Percentiles rank a stretch among this genome's conserved stretches.
Conservation (phyloP, 2,797 vertebrate species). For the Taeniopygia guttata region DNA sequence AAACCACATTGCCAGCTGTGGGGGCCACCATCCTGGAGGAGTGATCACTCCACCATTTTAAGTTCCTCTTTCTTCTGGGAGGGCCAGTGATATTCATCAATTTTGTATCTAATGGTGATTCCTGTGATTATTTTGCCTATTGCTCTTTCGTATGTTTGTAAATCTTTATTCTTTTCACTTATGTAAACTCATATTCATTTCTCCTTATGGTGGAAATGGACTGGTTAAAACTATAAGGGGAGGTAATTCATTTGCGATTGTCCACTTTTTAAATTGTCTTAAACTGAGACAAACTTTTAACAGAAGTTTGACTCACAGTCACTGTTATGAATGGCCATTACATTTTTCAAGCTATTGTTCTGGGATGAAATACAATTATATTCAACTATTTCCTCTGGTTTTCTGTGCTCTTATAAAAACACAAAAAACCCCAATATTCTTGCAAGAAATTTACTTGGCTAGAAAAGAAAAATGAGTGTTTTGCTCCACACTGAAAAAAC, state of each 20-base stretch:
- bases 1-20: not conserved
- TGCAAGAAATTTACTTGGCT: not conserved
- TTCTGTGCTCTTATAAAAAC: not conserved
- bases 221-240: not conserved
- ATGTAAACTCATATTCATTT: not conserved
- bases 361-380: not conserved
- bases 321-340: not conserved
- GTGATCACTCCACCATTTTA: accelerated
- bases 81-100: not conserved
- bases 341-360: not conserved
- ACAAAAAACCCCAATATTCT: not conserved
- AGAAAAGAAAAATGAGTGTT: not conserved
- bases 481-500: not conserved
- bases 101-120: not conserved
- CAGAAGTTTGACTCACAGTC: not conserved
- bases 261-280: not conserved
- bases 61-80: not conserved
- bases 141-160: accelerated
- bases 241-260: not conserved
- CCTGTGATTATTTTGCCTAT: not conserved
- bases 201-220: not conserved
- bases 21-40: accelerated
- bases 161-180: not conserved
- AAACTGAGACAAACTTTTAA: not conserved
- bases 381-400: not conserved